Evolutionary conservation across 2,888 invertebrate genomes (phyloP).

Genomic region (Eilema sororculum): DNA sequence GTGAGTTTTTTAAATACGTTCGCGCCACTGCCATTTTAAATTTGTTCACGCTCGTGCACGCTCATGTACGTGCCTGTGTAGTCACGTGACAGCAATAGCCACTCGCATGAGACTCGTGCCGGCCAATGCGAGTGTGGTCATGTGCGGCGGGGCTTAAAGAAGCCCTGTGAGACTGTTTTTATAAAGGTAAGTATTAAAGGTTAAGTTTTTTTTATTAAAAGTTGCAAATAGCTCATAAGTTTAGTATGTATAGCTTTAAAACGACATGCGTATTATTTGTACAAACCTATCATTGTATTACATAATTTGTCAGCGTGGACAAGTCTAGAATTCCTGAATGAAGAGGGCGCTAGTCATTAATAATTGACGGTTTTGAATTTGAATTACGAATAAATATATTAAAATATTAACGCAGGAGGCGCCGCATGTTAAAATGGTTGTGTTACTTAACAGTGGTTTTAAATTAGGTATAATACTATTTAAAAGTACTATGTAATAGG

Average conservation of each 20-base stretch:
- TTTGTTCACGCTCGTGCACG: too few relatives aligned
- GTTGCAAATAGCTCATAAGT: neutral
- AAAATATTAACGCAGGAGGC: neutral
- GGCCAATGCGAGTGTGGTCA: too few relatives aligned
- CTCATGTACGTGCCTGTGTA: too few relatives aligned
- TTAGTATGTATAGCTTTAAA: conserved; percentile 1
- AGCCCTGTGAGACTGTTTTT: conserved; percentile 13
- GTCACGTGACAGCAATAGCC: too few relatives aligned
- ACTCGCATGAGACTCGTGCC: too few relatives aligned
- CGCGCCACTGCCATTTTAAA: too few relatives aligned
- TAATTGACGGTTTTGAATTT: neutral
- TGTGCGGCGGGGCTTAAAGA: too few relatives aligned
- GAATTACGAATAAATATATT: neutral
- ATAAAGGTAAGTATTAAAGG: conserved; percentile 1
- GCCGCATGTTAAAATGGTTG: neutral
- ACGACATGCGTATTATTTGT: neutral
- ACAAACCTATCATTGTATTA: neutral
- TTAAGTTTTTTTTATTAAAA: neutral
- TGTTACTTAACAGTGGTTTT: neutral
- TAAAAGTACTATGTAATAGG: neutral
- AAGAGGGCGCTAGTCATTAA: neutral
- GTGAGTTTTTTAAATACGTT: too few relatives aligned
- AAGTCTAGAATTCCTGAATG: neutral
- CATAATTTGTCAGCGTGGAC: neutral
- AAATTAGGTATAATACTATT: neutral